A percentile compares a stretch with the other conserved stretches of the same genome.
phyloP scores from a whole-genome alignment of 2,797 vertebrate genomes.

The Mormyrops attenuatus region DNA sequence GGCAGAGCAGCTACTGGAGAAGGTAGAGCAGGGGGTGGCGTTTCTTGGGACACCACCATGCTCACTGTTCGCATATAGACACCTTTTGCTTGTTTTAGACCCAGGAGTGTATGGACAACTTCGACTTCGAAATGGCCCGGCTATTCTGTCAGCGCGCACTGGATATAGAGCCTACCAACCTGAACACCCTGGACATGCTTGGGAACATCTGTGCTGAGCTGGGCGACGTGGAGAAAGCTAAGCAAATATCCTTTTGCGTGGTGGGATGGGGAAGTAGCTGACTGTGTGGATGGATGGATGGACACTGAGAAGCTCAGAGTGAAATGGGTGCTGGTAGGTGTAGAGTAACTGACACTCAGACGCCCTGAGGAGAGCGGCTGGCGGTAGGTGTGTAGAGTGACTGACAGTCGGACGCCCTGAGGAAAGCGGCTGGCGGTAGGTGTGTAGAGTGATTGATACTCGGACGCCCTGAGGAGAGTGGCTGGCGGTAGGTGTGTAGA shows the following conservation, averaged over 20 bases:
- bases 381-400: neutral
- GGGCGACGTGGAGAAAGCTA: conserved; percentile 64
- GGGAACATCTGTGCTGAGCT: conserved; percentile 71
- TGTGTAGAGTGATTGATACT: neutral
- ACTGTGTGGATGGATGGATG: neutral
- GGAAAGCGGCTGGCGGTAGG: neutral
- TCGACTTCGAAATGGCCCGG: conserved; percentile 70
- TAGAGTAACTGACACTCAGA: neutral
- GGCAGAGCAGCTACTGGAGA: conserved; percentile 64
- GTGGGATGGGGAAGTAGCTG: neutral
- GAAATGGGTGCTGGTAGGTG: neutral
- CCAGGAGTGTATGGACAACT: conserved; percentile 68
- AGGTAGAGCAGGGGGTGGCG: conserved; percentile 46
- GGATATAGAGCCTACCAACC: conserved; percentile 66
- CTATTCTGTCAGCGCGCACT: conserved; percentile 73
- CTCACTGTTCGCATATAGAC: neutral
- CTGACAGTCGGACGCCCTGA: neutral
- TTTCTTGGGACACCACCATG: neutral
- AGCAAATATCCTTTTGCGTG: conserved; percentile 66
- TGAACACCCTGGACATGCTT: conserved; percentile 65
- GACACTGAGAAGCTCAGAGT: neutral
- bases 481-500: neutral
- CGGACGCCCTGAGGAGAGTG: neutral
- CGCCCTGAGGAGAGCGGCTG: neutral
- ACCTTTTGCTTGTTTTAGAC: conserved; percentile 49